Evolutionary conservation across 2,113 vertebrate species (phyloP).

Genomic region (human): GRCh38 chr7:11200501-11201000

Average conservation of each 20-base stretch:
- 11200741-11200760: background rate
- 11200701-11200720: background rate
- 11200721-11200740: background rate
- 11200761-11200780: background rate
- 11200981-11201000: background rate
- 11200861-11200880: background rate
- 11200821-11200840: background rate
- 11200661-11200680: background rate
- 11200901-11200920: background rate
- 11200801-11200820: background rate
- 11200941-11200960: background rate
- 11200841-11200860: background rate
- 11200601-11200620: background rate
- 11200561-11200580: background rate
- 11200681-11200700: background rate
- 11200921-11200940: background rate
- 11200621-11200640: background rate
- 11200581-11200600: background rate
- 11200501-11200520: background rate
- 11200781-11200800: background rate
- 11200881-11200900: background rate
- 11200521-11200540: background rate
- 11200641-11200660: background rate
- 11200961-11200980: background rate
- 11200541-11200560: background rate